These are phyloP conservation scores for Zaprionus inermis DNA, from an alignment of 1,140 invertebrate species.

Conservation along the genomic window DNA sequence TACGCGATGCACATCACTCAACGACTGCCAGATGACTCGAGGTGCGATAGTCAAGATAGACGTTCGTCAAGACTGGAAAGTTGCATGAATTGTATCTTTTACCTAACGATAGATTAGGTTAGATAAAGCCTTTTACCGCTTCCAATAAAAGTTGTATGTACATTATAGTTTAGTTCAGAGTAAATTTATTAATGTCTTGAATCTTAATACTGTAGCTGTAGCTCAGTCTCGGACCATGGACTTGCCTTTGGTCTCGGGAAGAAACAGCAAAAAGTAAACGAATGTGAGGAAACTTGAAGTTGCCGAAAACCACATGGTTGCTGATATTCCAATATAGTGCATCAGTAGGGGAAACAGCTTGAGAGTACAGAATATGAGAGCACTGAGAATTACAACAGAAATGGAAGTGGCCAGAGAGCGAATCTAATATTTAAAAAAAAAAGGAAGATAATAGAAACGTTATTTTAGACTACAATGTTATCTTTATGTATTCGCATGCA, in stretches of 20 bases:
- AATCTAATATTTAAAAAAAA: slow-evolving; percentile 44
- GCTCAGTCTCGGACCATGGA: slow-evolving; percentile 20
- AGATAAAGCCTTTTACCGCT: slow-evolving; percentile 20
- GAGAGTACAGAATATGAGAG: slow-evolving; percentile 53
- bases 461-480: neutral
- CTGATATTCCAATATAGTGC: slow-evolving; percentile 55
- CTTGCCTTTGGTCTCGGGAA: slow-evolving; percentile 88
- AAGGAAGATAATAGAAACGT: neutral
- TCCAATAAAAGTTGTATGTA: slow-evolving; percentile 29
- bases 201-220: neutral
- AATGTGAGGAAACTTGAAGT: slow-evolving; percentile 56
- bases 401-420: slow-evolving; percentile 65
- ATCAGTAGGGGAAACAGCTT: slow-evolving; percentile 68
- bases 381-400: slow-evolving; percentile 63
- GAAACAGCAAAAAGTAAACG: slow-evolving; percentile 65
- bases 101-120: slow-evolving; percentile 21
- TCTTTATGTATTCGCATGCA: neutral
- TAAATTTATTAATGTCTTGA: slow-evolving; percentile 15
- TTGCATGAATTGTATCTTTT: slow-evolving; percentile 5
- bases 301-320: slow-evolving; percentile 70
- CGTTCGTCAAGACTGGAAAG: neutral
- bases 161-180: neutral
- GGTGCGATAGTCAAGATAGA: neutral
- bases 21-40: slow-evolving; percentile 11
- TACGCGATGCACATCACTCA: slow-evolving; percentile 3